Evolutionary conservation across 2,888 invertebrate genomes (phyloP).

Genomic region (Loripinus fragilis): DNA sequence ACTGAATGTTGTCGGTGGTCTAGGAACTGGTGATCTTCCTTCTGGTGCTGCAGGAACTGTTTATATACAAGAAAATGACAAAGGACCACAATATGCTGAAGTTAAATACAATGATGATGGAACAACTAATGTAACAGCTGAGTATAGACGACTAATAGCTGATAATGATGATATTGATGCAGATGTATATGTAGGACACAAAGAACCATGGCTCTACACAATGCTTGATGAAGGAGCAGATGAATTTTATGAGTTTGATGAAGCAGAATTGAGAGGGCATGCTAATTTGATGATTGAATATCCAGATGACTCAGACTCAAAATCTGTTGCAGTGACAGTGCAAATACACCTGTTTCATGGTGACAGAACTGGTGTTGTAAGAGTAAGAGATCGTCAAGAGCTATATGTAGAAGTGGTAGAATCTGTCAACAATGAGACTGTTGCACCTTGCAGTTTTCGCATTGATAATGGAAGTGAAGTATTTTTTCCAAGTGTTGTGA

Average conservation of each 20-base stretch:
- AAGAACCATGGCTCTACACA: conserved; percentile 73
- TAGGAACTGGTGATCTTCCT: conserved; percentile 60
- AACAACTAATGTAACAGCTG: conserved; percentile 46
- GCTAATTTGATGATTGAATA: conserved; percentile 69
- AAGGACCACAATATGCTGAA: conserved; percentile 76
- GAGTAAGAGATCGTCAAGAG: conserved; percentile 64
- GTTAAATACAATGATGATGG: conserved; percentile 68
- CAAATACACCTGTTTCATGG: conserved; percentile 68
- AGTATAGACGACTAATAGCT: conserved; percentile 64
- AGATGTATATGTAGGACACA: conserved; percentile 66
- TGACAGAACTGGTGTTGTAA: conserved; percentile 71
- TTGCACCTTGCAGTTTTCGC: conserved; percentile 73
- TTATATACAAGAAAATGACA: conserved; percentile 70
- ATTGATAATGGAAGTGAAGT: conserved; percentile 68
- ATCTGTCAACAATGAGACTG: conserved; percentile 69
- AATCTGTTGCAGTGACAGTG: conserved; percentile 54
- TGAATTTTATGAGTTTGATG: conserved; percentile 71
- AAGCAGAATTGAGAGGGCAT: conserved; percentile 67
- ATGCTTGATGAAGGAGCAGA: conserved; percentile 63
- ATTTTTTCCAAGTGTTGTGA: conserved; percentile 64
- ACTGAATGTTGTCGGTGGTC: conserved; percentile 67
- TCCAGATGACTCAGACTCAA: conserved; percentile 45
- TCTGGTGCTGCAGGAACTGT: conserved; percentile 76
- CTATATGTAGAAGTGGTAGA: conserved; percentile 73
- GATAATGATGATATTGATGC: conserved; percentile 71